Evolutionary conservation across 1,140 invertebrate species (phyloP).

Genomic region (Metaphire vulgaris): DNA sequence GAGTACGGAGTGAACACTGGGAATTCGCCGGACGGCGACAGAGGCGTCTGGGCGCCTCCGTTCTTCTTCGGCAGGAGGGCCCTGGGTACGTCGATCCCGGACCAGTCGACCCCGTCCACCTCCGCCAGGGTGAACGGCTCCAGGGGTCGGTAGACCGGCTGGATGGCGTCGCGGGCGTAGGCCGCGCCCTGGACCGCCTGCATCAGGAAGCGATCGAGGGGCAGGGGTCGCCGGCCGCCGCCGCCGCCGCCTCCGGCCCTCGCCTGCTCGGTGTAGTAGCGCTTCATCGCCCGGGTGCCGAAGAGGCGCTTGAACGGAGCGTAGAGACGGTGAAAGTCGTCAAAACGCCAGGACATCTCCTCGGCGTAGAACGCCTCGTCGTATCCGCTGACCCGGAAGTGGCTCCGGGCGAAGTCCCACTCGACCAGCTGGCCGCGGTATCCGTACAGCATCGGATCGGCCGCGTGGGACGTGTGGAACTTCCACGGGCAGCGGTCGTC

Average conservation of each 20-base stretch:
- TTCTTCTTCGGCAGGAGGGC: neutral
- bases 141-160: neutral
- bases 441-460: constrained; percentile 25
- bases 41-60: no score
- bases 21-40: no score
- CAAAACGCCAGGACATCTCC: constrained; percentile 15
- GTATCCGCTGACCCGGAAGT: constrained; percentile 7
- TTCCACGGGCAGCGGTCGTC: constrained; percentile 21
- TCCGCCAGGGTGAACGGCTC: neutral
- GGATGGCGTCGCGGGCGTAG: neutral
- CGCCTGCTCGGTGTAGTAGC: constrained; percentile 2
- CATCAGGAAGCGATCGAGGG: neutral
- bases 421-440: constrained; percentile 25
- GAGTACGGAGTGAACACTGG: no score
- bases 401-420: constrained; percentile 23
- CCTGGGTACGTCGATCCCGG: neutral
- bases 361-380: constrained; percentile 22
- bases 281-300: constrained; percentile 10
- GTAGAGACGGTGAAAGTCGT: constrained; percentile 26
- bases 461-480: constrained; percentile 4
- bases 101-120: neutral
- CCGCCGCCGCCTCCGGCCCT: neutral
- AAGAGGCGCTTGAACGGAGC: constrained; percentile 21
- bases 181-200: neutral
- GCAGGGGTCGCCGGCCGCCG: no score